phyloP scores from a whole-genome alignment of 2,888 invertebrate species.

The Nebria brevicollis region DNA sequence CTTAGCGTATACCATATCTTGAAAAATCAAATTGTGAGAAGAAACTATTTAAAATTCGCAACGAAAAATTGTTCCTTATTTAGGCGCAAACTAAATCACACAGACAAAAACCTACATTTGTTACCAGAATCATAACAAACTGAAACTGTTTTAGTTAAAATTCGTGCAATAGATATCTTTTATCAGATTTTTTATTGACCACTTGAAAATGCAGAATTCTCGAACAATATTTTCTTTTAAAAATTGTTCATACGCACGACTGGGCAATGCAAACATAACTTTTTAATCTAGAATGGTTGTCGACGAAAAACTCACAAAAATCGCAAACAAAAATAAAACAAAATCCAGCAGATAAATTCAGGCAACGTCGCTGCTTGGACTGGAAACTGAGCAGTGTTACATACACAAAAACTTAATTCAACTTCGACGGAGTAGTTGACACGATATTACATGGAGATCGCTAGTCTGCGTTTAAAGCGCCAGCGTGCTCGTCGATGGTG shows the following conservation, averaged over 20 bases:
- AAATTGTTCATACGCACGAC: neutral
- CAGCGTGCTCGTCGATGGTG: neutral
- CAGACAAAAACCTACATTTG: too few relatives aligned
- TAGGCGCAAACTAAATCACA: too few relatives aligned
- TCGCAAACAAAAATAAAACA: neutral
- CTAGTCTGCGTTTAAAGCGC: neutral
- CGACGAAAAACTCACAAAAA: neutral
- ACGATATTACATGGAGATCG: constrained; percentile 12
- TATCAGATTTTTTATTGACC: neutral
- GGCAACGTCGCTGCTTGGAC: constrained; percentile 8
- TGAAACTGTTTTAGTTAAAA: too few relatives aligned
- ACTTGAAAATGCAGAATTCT: neutral
- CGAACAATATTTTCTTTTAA: constrained; percentile 9
- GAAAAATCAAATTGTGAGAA: constrained; percentile 27
- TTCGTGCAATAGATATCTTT: neutral
- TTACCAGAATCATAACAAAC: too few relatives aligned
- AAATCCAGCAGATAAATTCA: neutral
- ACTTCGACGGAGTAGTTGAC: constrained; percentile 7
- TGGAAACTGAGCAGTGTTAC: constrained; percentile 6
- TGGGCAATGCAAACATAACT: constrained; percentile 33
- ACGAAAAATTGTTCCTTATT: too few relatives aligned
- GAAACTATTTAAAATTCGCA: too few relatives aligned
- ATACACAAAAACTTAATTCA: constrained; percentile 41
- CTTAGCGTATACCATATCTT: constrained; percentile 18
- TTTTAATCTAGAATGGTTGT: constrained; percentile 24